Evolutionary conservation across 64 coral and sea anemone genomes (phyloP).

Genomic region (Stichodactyla mertensii): DNA sequence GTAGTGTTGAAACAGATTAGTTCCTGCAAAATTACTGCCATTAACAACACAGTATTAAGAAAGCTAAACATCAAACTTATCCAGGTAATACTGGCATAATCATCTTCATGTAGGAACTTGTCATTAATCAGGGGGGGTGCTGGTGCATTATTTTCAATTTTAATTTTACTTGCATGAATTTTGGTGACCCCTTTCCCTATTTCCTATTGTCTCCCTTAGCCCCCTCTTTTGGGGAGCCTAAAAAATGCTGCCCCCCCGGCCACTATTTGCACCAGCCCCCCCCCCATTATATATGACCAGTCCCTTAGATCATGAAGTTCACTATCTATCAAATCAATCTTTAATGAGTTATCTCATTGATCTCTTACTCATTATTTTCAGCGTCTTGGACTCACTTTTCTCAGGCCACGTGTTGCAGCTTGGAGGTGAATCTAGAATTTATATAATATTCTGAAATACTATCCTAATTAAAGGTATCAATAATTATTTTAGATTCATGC

Average conservation of each 20-base stretch:
- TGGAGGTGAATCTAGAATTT: conserved; percentile 62
- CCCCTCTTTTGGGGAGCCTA: no score
- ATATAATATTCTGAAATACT: no score
- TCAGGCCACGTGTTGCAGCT: conserved; percentile 78
- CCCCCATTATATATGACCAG: no score
- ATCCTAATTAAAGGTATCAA: no score
- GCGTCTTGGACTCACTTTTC: conserved; percentile 91
- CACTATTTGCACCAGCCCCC: neutral
- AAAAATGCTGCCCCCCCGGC: no score
- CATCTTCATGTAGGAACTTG: neutral
- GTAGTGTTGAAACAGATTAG: conserved; percentile 66
- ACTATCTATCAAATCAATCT: no score
- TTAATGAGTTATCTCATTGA: no score
- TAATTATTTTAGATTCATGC: no score
- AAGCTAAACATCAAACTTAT: conserved; percentile 89
- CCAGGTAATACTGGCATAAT: conserved; percentile 46
- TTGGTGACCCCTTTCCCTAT: no score
- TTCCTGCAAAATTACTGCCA: conserved; percentile 41
- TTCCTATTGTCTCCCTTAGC: no score
- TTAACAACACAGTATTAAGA: conserved; percentile 83
- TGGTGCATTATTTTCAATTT: neutral
- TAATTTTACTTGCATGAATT: no score
- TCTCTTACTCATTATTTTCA: conserved; percentile 17
- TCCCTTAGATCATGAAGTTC: neutral
- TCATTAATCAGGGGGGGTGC: no score